Conservation (phyloP, 2,113 vertebrate genomes). For the Triplophysa dalaica region DNA sequence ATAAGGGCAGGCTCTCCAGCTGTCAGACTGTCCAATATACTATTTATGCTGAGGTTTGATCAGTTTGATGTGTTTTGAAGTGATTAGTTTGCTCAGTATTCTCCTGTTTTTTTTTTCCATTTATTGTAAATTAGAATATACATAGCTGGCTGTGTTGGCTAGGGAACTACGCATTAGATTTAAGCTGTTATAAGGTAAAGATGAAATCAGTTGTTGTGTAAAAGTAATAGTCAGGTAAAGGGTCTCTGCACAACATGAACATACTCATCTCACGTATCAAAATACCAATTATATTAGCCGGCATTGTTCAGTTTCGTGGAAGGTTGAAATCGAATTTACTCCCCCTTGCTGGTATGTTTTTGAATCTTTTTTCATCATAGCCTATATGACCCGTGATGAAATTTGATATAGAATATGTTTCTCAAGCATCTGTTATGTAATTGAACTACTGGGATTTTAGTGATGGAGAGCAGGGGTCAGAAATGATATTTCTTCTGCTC, state of each 20-base stretch:
- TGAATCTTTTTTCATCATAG: neutral
- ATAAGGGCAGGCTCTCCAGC: neutral
- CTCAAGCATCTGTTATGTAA: constrained; percentile 38
- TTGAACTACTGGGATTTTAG: constrained; percentile 3
- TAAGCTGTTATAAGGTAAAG: neutral
- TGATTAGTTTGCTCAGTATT: neutral
- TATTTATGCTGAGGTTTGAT: neutral
- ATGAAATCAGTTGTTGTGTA: constrained; percentile 27
- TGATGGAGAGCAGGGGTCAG: constrained; percentile 34
- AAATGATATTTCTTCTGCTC: constrained; percentile 37
- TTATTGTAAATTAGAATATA: constrained; percentile 15
- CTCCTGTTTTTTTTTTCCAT: neutral
- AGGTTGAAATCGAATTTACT: constrained; percentile 19
- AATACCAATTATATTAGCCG: constrained; percentile 14
- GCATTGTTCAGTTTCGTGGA: neutral
- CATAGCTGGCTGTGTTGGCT: neutral
- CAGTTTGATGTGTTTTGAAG: neutral
- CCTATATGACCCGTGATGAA: constrained; percentile 36
- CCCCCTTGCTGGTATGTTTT: constrained; percentile 4
- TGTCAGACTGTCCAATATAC: neutral
- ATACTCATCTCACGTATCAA: constrained; percentile 12
- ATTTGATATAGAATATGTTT: constrained; percentile 32
- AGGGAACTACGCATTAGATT: neutral
- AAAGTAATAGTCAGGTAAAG: constrained; percentile 31
- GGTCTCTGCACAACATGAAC: neutral